Conservation (phyloP, 2,888 invertebrate genomes). For the Stenichneumon culpator region DNA sequence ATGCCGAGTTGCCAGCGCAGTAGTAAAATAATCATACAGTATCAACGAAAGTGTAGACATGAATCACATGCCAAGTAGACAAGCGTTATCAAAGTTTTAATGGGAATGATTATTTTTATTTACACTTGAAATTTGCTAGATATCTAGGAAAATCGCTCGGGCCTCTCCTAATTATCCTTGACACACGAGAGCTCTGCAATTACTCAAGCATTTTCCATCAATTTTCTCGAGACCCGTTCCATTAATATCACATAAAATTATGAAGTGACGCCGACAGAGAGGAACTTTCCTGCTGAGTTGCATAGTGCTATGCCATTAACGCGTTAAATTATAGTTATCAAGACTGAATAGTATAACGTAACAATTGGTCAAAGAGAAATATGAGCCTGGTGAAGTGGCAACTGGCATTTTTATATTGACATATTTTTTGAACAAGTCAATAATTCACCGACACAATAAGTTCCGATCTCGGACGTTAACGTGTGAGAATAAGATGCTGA, state of each 20-base stretch:
- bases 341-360: not conserved
- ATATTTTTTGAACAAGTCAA: not conserved
- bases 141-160: not conserved
- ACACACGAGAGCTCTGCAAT: slow-evolving; percentile 2
- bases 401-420: not conserved
- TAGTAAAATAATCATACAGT: not conserved
- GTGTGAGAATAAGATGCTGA: slow-evolving; percentile 30
- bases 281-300: not conserved
- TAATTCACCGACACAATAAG: slow-evolving; percentile 4
- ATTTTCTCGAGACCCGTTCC: not conserved
- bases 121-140: not conserved
- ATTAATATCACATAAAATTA: slow-evolving; percentile 17
- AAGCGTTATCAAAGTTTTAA: too few relatives aligned
- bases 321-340: slow-evolving; percentile 11
- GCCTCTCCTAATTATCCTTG: slow-evolving; percentile 8
- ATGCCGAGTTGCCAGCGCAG: not conserved
- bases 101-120: too few relatives aligned
- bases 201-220: not conserved
- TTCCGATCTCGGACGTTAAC: slow-evolving; percentile 35
- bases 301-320: slow-evolving; percentile 18
- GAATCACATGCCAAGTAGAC: too few relatives aligned
- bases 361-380: slow-evolving; percentile 7
- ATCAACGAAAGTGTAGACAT: not conserved
- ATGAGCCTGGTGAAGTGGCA: not conserved
- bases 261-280: not conserved